phyloP scores from a whole-genome alignment of 2,797 vertebrate genomes.

The Clamator glandarius region DNA sequence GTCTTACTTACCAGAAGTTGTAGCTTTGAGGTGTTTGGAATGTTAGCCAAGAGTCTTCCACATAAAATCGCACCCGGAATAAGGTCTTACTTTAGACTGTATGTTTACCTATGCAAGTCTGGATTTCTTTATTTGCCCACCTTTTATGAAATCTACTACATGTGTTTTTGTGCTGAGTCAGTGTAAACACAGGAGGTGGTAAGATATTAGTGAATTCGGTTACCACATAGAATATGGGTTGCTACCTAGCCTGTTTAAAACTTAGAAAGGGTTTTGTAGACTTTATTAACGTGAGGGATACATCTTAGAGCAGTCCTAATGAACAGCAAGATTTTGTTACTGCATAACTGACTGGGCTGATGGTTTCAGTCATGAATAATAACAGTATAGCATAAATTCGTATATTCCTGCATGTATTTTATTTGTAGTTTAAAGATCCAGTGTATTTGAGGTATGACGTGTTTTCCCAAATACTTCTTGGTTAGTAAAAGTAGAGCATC shows the following conservation, averaged over 20 bases:
- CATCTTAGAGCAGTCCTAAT: background rate
- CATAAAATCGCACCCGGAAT: background rate
- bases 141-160: background rate
- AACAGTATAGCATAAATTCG: background rate
- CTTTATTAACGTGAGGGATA: background rate
- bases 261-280: background rate
- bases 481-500: background rate
- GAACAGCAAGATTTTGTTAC: background rate
- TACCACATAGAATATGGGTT: background rate
- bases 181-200: background rate
- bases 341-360: background rate
- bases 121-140: background rate
- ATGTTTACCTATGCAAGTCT: background rate
- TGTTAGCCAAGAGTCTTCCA: background rate
- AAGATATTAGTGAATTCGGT: background rate
- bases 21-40: background rate
- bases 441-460: background rate
- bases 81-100: background rate
- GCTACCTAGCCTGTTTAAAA: background rate
- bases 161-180: fast-evolving
- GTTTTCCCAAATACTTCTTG: background rate
- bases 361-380: background rate
- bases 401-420: background rate
- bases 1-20: background rate
- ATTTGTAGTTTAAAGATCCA: background rate